phyloP scores from a whole-genome alignment of 1,140 invertebrate genomes.

The Agrypnia vestita region DNA sequence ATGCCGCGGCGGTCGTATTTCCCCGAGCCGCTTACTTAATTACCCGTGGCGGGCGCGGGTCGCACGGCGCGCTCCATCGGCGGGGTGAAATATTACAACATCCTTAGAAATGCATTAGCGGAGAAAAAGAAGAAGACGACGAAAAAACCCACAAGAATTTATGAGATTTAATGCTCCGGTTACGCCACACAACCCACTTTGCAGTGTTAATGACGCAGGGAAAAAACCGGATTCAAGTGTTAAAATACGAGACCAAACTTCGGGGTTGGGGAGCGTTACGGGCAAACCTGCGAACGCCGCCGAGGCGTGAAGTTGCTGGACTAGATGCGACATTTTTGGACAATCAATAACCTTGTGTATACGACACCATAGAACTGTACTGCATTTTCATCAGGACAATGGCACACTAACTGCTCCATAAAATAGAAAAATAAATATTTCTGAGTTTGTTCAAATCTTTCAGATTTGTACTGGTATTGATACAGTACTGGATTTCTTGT shows the following conservation, averaged over 20 bases:
- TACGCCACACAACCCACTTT: slow-evolving; percentile 32
- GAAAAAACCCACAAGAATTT: slow-evolving; percentile 12
- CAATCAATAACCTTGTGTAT: no score
- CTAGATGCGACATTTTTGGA: no score
- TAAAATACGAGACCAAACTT: slow-evolving; percentile 34
- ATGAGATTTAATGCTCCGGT: slow-evolving; percentile 38
- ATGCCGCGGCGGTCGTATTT: slow-evolving; percentile 40
- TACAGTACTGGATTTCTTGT: no score
- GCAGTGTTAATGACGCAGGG: slow-evolving; percentile 39
- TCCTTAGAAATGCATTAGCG: slow-evolving; percentile 31
- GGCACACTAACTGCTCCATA: no score
- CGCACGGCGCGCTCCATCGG: slow-evolving; percentile 7
- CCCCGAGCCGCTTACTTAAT: slow-evolving; percentile 23
- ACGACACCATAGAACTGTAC: no score
- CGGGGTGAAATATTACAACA: slow-evolving; percentile 36
- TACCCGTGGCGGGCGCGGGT: slow-evolving; percentile 24
- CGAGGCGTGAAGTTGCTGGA: no score
- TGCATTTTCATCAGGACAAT: no score
- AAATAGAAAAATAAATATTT: no score
- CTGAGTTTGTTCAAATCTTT: no score
- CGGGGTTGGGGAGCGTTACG: not conserved
- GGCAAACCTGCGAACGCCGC: no score
- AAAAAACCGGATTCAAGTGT: slow-evolving; percentile 35
- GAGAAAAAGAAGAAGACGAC: slow-evolving; percentile 6
- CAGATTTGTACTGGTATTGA: no score